Evolutionary conservation across 1,140 invertebrate genomes (phyloP).

Genomic region (Mamestra configurata): DNA sequence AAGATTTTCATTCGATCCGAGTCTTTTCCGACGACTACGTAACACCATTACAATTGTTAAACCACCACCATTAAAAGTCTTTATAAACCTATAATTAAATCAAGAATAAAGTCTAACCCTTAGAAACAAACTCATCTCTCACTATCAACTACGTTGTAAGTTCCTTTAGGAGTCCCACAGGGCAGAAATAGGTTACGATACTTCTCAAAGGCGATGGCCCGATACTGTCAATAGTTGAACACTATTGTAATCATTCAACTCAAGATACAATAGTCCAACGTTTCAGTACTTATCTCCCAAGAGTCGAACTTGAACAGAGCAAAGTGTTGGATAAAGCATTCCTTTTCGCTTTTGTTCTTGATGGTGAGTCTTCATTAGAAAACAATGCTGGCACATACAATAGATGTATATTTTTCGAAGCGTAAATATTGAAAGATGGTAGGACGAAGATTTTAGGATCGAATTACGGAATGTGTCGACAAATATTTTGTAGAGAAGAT

Average conservation of each 20-base stretch:
- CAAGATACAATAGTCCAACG: slow-evolving; percentile 11
- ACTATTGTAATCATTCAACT: slow-evolving; percentile 23
- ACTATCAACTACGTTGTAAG: background rate
- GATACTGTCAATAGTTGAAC: slow-evolving; percentile 29
- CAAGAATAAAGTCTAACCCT: background rate
- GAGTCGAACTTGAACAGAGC: background rate
- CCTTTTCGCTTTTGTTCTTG: background rate
- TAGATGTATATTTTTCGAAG: background rate
- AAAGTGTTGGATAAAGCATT: background rate
- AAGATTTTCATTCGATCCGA: too few relatives aligned
- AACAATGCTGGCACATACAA: background rate
- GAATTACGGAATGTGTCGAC: background rate
- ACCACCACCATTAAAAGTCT: too few relatives aligned
- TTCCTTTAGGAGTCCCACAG: background rate
- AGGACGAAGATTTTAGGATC: background rate
- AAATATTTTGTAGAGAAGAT: slow-evolving; percentile 10
- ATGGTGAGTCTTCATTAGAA: background rate
- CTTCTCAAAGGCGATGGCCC: background rate
- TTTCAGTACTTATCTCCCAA: slow-evolving; percentile 19
- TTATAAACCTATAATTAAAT: too few relatives aligned
- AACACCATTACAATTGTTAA: too few relatives aligned
- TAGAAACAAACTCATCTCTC: background rate
- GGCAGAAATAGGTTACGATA: slow-evolving; percentile 1
- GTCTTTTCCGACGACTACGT: too few relatives aligned
- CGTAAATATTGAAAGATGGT: background rate